Base-by-base conservation (phyloP, 2,888 invertebrate species). In the Busseola fusca region DNA sequence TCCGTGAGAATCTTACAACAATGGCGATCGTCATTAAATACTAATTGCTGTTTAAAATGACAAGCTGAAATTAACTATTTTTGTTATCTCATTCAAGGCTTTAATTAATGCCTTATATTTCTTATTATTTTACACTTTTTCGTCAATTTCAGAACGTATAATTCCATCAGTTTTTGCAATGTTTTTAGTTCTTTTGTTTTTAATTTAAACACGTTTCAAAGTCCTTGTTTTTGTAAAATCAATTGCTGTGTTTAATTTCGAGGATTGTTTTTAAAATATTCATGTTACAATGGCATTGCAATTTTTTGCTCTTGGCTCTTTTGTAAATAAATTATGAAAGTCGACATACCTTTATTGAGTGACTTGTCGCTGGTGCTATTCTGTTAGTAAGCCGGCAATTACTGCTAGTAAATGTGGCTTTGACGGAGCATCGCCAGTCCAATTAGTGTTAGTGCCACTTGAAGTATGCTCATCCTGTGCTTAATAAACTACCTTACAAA, bases 1-100 rank as follows among this genome's bases (percentile, higher is more conserved):
- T 86, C 86, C 89, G 90, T 91, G 91, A 87, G 92, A 91, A 90
- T 67, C 80, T 76, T 69, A 71, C 54, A 86, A 92, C 92, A 92
- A 92, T 91, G 83, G 84, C 80, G 68, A 82, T 87, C 87, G 80
- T 89, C 87, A 88, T 91, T 89, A 87, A 80, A 83, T 76, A 88
- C 87, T 89, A 89, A 89, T 88, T 86, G 84, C 83, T 83, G 86
- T 88, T 90, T 87, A 86, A 86, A 88, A 88, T 89, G 88, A 86
- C 88, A 87, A 85, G 82, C 86, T 84, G 76, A 89, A 88, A 89
- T 87, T 87, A 87, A 86, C 86, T 85, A 81, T 86, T 89, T 89
- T 87, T 87, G 84, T 86, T 86, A 84, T 86, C 78, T 80, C 72
- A 72, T 78, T 80, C 72, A 60, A 76, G 69, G 74, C 79, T 78